These are phyloP conservation scores for Hypanus sabinus DNA, from an alignment of 2,113 vertebrate species.

Conservation along the genomic window DNA sequence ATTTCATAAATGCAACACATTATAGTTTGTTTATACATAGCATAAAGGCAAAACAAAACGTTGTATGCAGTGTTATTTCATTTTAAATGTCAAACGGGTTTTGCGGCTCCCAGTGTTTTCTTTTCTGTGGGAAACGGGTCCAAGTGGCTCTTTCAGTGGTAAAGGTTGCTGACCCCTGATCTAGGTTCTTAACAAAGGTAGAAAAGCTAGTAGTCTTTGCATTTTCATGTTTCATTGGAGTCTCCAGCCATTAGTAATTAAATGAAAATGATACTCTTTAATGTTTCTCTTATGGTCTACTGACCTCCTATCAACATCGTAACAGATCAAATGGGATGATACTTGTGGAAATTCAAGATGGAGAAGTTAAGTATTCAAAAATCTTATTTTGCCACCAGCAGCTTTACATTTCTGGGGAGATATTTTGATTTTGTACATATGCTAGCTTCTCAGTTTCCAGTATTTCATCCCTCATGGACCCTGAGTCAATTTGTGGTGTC, in stretches of 20 bases:
- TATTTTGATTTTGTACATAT: background rate
- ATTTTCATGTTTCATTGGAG: background rate
- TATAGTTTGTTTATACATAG: too few species aligned
- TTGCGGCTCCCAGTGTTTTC: too few species aligned
- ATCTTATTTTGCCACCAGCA: background rate
- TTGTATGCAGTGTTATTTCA: too few species aligned
- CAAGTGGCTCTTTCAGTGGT: too few species aligned
- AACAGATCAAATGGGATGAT: background rate
- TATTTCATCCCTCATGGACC: background rate
- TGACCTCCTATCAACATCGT: background rate
- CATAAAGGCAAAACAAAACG: too few species aligned
- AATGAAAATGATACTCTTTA: too few species aligned
- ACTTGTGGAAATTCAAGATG: background rate
- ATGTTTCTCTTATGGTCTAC: background rate
- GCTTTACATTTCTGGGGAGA: background rate
- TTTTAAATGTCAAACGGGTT: too few species aligned
- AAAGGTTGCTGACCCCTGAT: too few species aligned
- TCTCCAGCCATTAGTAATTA: too few species aligned
- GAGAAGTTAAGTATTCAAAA: too few species aligned
- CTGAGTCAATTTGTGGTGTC: background rate
- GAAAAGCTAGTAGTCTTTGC: background rate
- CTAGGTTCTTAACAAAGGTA: background rate
- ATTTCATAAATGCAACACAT: too few species aligned
- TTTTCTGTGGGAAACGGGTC: too few species aligned
- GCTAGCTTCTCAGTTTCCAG: background rate